Conservation (phyloP, 2,113 vertebrate genomes). For the Sinocyclocheilus anophthalmus region DNA sequence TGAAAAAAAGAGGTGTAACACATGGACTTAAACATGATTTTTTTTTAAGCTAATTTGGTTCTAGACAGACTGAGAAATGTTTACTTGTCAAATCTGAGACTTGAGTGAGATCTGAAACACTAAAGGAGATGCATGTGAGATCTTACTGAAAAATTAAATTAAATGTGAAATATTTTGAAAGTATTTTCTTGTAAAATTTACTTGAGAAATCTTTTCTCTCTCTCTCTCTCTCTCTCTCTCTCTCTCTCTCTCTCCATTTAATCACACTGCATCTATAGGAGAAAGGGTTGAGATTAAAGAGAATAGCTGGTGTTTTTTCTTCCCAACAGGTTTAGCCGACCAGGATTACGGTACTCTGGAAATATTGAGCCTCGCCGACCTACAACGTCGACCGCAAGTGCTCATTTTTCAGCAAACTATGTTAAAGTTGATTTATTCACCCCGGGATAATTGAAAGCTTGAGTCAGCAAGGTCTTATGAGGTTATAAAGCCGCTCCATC, state of each 20-base stretch:
- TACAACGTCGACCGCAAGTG: conserved; percentile 56
- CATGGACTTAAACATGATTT: too few relatives aligned
- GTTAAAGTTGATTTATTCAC: conserved; percentile 64
- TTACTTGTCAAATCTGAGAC: too few relatives aligned
- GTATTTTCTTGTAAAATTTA: too few relatives aligned
- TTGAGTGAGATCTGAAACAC: too few relatives aligned
- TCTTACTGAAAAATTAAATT: too few relatives aligned
- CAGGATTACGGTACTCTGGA: conserved; percentile 40
- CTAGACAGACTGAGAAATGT: too few relatives aligned
- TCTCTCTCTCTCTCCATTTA: not conserved
- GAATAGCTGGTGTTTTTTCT: not conserved
- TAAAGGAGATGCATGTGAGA: too few relatives aligned
- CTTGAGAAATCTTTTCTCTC: too few relatives aligned
- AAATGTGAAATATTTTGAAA: too few relatives aligned
- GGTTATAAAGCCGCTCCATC: conserved; percentile 64
- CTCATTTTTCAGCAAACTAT: conserved; percentile 51
- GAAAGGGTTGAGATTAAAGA: not conserved
- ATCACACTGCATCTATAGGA: not conserved
- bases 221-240: too few relatives aligned
- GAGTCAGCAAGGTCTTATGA: conserved; percentile 64
- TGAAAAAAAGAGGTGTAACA: too few relatives aligned
- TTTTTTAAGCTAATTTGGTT: too few relatives aligned
- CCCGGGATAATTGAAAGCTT: conserved; percentile 65
- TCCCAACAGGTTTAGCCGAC: conserved; percentile 38
- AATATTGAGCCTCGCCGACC: conserved; percentile 43